phyloP scores from a whole-genome alignment of 1,140 invertebrate species.

The Drosophila dunni region DNA sequence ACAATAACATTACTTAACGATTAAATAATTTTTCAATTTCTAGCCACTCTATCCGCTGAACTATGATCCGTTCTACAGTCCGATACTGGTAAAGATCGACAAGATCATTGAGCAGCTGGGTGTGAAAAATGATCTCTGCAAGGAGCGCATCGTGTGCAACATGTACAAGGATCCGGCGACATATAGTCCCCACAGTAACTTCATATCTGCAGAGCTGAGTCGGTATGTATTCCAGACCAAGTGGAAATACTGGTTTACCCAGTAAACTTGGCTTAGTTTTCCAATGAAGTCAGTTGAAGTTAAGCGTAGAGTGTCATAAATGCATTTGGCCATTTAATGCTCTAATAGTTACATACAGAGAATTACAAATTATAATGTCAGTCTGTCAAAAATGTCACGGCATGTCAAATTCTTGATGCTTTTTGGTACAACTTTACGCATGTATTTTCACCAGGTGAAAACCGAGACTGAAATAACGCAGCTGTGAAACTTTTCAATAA shows the following conservation, averaged over 20 bases:
- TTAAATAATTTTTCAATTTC: neutral
- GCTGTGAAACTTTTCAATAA: slow-evolving; percentile 63
- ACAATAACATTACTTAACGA: slow-evolving; percentile 4
- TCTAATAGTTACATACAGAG: slow-evolving; percentile 60
- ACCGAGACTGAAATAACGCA: neutral
- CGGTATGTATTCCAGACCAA: slow-evolving; percentile 86
- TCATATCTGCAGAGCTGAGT: slow-evolving; percentile 92
- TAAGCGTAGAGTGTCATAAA: slow-evolving; percentile 32
- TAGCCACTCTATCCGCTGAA: slow-evolving; percentile 82
- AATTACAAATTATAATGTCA: slow-evolving; percentile 60
- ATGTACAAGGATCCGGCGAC: slow-evolving; percentile 92
- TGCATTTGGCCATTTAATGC: slow-evolving; percentile 55
- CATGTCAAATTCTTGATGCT: slow-evolving; percentile 39
- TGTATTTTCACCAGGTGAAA: slow-evolving; percentile 48
- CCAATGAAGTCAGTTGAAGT: slow-evolving; percentile 23
- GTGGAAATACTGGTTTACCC: neutral
- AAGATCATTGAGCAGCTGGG: slow-evolving; percentile 89
- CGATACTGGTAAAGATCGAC: slow-evolving; percentile 90
- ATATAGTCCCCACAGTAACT: slow-evolving; percentile 93
- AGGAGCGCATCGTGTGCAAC: slow-evolving; percentile 91
- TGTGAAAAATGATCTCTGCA: slow-evolving; percentile 88
- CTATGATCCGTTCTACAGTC: slow-evolving; percentile 91
- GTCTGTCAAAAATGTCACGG: slow-evolving; percentile 37
- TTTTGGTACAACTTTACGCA: neutral
- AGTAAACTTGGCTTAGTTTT: slow-evolving; percentile 10